phyloP scores from a whole-genome alignment of 2,888 invertebrate species.

The Drosophila acutilabella region DNA sequence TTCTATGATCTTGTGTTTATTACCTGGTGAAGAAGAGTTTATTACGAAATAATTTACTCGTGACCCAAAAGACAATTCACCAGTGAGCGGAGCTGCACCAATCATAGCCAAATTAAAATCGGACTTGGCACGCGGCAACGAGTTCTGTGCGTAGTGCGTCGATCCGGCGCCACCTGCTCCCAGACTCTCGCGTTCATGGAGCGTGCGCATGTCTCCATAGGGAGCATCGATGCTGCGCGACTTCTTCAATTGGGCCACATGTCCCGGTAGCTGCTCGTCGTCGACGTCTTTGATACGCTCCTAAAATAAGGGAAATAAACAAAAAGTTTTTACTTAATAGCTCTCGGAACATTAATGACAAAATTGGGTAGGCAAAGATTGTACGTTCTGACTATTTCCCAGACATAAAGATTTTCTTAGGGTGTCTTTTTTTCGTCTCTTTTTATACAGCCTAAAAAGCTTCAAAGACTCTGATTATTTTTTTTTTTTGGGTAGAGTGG shows the following conservation, averaged over 20 bases:
- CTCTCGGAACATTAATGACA: too few species aligned
- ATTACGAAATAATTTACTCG: accelerated
- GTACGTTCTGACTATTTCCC: neutral
- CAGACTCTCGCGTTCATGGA: conserved; percentile 85
- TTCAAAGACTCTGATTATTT: conserved; percentile 28
- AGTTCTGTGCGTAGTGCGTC: conserved; percentile 85
- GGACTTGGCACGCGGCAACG: conserved; percentile 91
- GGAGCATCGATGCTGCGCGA: conserved; percentile 96
- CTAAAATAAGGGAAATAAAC: conserved; percentile 45
- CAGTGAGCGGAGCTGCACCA: conserved; percentile 54
- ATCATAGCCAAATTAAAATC: conserved; percentile 91
- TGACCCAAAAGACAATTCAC: conserved; percentile 13
- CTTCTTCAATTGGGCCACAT: conserved; percentile 90
- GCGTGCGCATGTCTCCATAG: conserved; percentile 91
- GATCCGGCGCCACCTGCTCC: conserved; percentile 40
- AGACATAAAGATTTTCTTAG: neutral
- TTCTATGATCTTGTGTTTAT: conserved; percentile 70
- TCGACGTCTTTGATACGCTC: conserved; percentile 86
- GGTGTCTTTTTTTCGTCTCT: neutral
- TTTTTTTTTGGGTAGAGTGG: neutral
- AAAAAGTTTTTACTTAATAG: neutral
- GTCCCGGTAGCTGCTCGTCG: conserved; percentile 85
- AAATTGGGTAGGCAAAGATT: too few species aligned
- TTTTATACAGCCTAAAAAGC: conserved; percentile 33
- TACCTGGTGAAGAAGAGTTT: conserved; percentile 36